Base-by-base conservation (phyloP, 2,888 invertebrate genomes). In the Cecidostiba fungosa region DNA sequence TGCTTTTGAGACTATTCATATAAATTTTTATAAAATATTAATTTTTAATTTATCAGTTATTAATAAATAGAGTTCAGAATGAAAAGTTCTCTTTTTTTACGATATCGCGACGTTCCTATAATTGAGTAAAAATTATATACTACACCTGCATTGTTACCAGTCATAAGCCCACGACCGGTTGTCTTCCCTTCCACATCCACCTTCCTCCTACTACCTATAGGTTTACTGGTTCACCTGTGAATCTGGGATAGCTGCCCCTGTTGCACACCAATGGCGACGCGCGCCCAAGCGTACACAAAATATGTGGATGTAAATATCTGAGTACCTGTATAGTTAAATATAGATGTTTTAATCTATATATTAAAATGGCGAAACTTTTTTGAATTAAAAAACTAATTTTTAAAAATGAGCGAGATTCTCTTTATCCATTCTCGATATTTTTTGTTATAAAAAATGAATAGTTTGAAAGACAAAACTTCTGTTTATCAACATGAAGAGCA, bases 1-100 rank as follows among this genome's bases (percentile, higher is more conserved):
- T 43, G 85, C 92, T 96, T 70, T 89, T 97, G 0, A 93, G 94
- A 84, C 94, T 95, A 77, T 92, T 97, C 1, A 94, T 97, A 26
- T 94, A 94, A 83, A 93, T 97, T 80, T 94, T 43, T 43, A 12
- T 43, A 43, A 43, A 43, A 43, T 43, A 12, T 43, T 36, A 62
- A 26, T 62, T 23, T 66, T 66, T 29, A 12, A 66, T 66, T 10
- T 26, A 29, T 26, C 62, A 62, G 10, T 23, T 23, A 26, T 23
- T 8, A 2, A n/a, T 5, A 62, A 62, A 10, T n/a, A 14, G 10
- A 23, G 0, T 26, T 14, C 23, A 26, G 26, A 62, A 62, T 62
- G 2, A n/a, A 26, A 26, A 62, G 1, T 23, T 26, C 5, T 3
- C 10, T 26, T 62, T 26, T 26, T 26, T 23, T 1, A 39, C 6